Percentiles rank a stretch among this genome's conserved stretches.
Conservation (phyloP, 2,888 invertebrate species). For the Lithophane socia region DNA sequence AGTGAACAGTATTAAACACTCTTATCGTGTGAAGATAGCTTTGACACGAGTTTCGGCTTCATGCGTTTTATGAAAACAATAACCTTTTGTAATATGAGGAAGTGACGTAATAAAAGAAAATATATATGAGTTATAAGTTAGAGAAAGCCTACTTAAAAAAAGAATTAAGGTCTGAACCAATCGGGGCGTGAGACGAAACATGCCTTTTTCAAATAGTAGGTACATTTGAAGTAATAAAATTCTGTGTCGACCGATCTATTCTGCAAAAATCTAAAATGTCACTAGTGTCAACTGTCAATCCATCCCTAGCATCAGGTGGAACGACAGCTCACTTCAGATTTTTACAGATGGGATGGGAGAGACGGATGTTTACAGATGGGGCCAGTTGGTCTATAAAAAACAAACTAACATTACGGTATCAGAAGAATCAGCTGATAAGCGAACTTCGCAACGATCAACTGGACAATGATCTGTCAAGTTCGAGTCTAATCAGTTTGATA, state of each 20-base stretch:
- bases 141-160: not conserved
- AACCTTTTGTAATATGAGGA: too few species aligned
- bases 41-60: not conserved
- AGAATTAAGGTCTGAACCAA: not conserved
- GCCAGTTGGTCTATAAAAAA: too few species aligned
- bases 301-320: too few species aligned
- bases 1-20: slow-evolving; percentile 5
- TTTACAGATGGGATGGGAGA: too few species aligned
- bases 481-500: slow-evolving; percentile 8
- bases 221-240: not conserved
- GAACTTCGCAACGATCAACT: not conserved
- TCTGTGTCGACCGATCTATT: not conserved
- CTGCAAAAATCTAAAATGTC: too few species aligned
- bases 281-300: too few species aligned
- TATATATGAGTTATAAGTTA: not conserved
- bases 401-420: too few species aligned
- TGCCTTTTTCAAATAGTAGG: not conserved
- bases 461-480: slow-evolving; percentile 5
- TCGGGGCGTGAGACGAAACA: not conserved
- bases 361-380: too few species aligned
- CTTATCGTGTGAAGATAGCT: slow-evolving; percentile 10
- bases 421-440: not conserved
- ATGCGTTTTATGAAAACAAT: not conserved
- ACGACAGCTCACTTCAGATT: too few species aligned
- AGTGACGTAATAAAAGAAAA: too few species aligned